phyloP scores from a whole-genome alignment of 2,113 vertebrate species.

The Alectura lathami region DNA sequence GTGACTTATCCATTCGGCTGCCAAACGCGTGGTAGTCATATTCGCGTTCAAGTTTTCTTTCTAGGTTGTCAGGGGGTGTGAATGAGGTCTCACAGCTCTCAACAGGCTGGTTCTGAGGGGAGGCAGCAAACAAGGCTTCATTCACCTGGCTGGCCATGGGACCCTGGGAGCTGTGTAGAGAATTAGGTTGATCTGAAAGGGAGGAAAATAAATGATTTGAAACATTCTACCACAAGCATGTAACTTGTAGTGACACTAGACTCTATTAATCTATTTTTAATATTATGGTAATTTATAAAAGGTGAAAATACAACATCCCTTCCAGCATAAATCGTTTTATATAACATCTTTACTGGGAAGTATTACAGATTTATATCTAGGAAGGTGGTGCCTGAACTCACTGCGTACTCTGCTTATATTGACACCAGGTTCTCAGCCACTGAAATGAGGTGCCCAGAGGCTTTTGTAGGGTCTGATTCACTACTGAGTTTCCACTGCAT shows the following conservation, averaged over 20 bases:
- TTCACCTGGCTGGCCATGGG: constrained; percentile 24
- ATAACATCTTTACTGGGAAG: not conserved
- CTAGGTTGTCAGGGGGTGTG: constrained; percentile 18
- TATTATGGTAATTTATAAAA: not conserved
- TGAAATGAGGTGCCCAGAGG: not conserved
- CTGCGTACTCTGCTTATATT: not conserved
- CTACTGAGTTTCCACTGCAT: not conserved
- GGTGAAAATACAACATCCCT: not conserved
- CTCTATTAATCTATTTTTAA: not conserved
- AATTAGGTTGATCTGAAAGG: constrained; percentile 81
- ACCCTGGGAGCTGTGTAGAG: constrained; percentile 84
- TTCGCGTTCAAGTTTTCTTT: constrained; percentile 85
- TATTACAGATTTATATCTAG: not conserved
- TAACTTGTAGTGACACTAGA: not conserved
- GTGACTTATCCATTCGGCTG: constrained; percentile 63
- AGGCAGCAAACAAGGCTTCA: constrained; percentile 44
- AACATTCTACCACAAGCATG: not conserved
- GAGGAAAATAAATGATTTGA: not conserved
- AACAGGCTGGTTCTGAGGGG: constrained; percentile 63
- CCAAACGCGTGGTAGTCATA: constrained; percentile 84
- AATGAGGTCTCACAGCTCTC: constrained; percentile 74
- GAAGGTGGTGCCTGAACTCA: not conserved
- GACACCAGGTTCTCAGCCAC: not conserved
- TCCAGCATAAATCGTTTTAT: not conserved
- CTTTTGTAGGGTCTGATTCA: not conserved